phyloP scores from a whole-genome alignment of 2,797 vertebrate genomes.

The Octomys mimax region DNA sequence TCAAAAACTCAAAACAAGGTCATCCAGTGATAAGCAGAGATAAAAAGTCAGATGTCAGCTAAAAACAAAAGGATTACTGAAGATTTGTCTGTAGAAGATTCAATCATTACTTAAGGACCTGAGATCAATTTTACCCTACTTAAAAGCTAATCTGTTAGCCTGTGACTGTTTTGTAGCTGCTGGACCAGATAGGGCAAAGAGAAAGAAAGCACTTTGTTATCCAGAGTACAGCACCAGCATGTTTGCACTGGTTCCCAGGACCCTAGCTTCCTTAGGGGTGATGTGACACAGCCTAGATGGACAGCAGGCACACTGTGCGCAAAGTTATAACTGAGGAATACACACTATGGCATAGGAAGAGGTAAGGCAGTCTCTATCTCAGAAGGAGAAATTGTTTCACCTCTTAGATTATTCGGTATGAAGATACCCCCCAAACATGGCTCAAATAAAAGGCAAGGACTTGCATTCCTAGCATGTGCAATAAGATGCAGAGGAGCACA shows the following conservation, averaged over 20 bases:
- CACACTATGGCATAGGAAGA: neutral
- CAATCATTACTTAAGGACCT: neutral
- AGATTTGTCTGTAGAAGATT: neutral
- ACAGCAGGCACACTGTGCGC: neutral
- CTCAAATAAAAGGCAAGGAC: neutral
- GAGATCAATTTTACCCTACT: conserved; percentile 14
- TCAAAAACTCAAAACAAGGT: conserved; percentile 6
- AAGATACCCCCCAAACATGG: neutral
- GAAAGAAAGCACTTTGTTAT: neutral
- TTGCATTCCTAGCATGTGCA: neutral
- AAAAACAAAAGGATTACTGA: neutral
- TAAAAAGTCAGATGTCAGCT: neutral
- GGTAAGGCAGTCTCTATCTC: neutral
- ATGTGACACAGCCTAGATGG: neutral
- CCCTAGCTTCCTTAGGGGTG: too few relatives aligned
- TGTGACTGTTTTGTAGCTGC: neutral
- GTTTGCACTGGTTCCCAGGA: neutral
- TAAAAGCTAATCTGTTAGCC: neutral
- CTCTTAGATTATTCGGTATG: neutral
- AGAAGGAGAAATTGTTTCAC: neutral
- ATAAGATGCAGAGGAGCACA: neutral
- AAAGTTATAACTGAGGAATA: neutral
- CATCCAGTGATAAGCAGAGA: neutral
- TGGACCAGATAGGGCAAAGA: neutral
- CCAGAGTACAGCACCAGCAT: neutral